Evolutionary conservation across 2,888 invertebrate genomes (phyloP).

Genomic region (Sthenelais limicola): DNA sequence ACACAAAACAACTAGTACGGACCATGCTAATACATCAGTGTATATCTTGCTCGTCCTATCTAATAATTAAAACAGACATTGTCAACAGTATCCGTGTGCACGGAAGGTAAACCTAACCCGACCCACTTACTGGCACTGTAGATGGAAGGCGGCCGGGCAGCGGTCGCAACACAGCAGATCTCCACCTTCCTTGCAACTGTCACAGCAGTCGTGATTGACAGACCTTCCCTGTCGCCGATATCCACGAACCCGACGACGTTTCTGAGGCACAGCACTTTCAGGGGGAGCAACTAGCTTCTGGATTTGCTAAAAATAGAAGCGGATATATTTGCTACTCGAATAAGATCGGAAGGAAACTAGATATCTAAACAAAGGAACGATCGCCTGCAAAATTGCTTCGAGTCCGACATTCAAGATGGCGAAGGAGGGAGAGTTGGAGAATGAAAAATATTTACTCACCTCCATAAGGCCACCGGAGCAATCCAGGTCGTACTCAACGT

Average conservation of each 20-base stretch:
- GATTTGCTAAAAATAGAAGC: slow-evolving; percentile 80
- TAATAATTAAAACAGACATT: no score
- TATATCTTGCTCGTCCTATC: no score
- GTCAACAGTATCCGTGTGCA: no score
- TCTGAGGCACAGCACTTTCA: slow-evolving; percentile 79
- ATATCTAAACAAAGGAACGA: slow-evolving; percentile 15
- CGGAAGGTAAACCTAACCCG: no score
- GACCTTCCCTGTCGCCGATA: slow-evolving; percentile 69
- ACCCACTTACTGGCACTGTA: slow-evolving; percentile 89
- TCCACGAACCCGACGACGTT: slow-evolving; percentile 76
- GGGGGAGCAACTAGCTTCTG: slow-evolving; percentile 91
- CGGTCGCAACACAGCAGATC: slow-evolving; percentile 95
- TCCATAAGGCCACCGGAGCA: slow-evolving; percentile 89
- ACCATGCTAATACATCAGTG: no score
- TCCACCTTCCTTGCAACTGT: slow-evolving; percentile 94
- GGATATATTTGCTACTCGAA: background rate
- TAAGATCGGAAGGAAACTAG: background rate
- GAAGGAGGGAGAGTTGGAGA: slow-evolving; percentile 1
- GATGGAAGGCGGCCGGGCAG: slow-evolving; percentile 96
- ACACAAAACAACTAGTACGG: no score
- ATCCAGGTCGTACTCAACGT: slow-evolving; percentile 83
- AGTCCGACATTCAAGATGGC: slow-evolving; percentile 30
- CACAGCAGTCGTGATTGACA: slow-evolving; percentile 90
- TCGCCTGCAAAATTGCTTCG: background rate
- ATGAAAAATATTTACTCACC: slow-evolving; percentile 76